A percentile compares a stretch with the other conserved stretches of the same genome.
Evolutionary conservation across 2,797 vertebrate genomes (phyloP).

Genomic region (Sorex maritimensis): DNA sequence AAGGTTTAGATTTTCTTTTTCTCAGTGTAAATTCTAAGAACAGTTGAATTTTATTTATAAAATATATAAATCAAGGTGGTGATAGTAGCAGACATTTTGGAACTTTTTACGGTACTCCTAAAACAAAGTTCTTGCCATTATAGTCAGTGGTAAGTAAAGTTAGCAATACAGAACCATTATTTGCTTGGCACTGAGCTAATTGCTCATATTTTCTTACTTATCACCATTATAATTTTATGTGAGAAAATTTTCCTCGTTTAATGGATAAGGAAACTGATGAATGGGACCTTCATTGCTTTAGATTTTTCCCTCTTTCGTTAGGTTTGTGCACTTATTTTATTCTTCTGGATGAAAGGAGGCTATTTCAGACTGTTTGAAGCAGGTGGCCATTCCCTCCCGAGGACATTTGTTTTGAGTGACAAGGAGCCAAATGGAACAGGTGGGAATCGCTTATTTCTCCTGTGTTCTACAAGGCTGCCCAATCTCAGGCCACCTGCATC

Average conservation of each 20-base stretch:
- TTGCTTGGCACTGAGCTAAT: background rate
- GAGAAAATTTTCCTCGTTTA: background rate
- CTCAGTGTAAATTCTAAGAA: background rate
- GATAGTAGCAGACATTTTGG: background rate
- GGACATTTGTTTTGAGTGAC: slow-evolving; percentile 49
- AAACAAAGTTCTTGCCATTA: background rate
- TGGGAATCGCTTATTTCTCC: slow-evolving; percentile 63
- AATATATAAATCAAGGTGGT: background rate
- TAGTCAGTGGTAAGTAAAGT: background rate
- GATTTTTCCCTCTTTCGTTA: background rate
- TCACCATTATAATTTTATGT: background rate
- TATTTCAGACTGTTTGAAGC: slow-evolving; percentile 46
- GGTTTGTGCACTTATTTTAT: background rate
- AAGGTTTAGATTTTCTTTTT: slow-evolving; percentile 30
- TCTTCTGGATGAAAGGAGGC: background rate
- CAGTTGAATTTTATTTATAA: slow-evolving; percentile 26
- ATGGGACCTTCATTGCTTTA: background rate
- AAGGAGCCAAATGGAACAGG: slow-evolving; percentile 69
- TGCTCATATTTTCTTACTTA: background rate
- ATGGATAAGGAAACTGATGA: background rate
- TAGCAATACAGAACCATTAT: background rate
- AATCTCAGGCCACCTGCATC: slow-evolving; percentile 79
- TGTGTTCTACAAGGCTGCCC: background rate
- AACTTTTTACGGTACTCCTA: background rate
- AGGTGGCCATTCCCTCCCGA: background rate